Conservation (phyloP, 2,113 vertebrate species). For the Tylochromis polylepis region DNA sequence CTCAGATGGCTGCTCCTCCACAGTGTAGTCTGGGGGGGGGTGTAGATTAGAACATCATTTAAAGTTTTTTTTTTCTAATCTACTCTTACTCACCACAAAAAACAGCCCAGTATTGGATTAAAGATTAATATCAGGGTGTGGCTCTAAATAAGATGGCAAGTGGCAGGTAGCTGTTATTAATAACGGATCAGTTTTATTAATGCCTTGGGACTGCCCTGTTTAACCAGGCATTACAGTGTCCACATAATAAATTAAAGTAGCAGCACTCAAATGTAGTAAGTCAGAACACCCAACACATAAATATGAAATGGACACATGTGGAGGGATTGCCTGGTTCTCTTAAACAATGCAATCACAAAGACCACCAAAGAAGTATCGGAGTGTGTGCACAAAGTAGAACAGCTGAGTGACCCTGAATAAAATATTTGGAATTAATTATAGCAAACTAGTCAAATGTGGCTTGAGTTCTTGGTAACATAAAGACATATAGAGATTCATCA, state of each 20-base stretch:
- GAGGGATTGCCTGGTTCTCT: not conserved
- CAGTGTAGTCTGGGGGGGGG: constrained; percentile 83
- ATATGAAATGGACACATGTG: not conserved
- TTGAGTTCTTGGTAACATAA: not conserved
- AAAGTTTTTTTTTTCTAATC: not conserved
- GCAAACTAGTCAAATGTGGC: not conserved
- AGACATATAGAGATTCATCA: not conserved
- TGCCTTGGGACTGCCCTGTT: not conserved
- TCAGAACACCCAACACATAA: not conserved
- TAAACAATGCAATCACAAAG: not conserved
- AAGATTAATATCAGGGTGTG: not conserved
- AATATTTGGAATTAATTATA: not conserved
- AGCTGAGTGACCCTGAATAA: not conserved
- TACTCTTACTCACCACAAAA: not conserved
- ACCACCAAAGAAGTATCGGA: not conserved
- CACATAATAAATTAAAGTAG: not conserved
- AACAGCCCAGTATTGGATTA: not conserved
- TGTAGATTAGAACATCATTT: not conserved
- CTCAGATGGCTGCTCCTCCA: constrained; percentile 93
- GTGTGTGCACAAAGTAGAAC: not conserved
- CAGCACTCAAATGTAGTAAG: not conserved
- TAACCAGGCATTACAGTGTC: not conserved
- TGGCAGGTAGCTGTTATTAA: not conserved
- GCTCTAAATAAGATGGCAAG: not conserved
- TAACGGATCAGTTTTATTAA: not conserved